Percentiles rank a stretch among this genome's conserved stretches.
Conservation (phyloP, 2,888 invertebrate genomes). For the Agrypnus murinus region DNA sequence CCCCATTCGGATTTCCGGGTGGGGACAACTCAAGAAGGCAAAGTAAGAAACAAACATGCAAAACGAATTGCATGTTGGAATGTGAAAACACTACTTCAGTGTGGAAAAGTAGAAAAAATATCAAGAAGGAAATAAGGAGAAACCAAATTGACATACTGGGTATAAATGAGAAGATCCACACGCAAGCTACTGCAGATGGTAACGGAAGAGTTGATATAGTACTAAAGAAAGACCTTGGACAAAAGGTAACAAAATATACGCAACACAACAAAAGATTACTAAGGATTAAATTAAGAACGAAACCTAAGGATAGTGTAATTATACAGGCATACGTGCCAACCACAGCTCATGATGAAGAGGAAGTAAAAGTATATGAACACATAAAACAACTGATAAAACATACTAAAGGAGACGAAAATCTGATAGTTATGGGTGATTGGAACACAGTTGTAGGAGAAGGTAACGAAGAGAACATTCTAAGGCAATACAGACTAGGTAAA, state of each 20-base stretch:
- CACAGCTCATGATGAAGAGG: not conserved
- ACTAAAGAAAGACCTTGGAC: not conserved
- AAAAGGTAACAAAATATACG: not conserved
- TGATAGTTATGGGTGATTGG: constrained; percentile 14
- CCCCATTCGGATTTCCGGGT: constrained; percentile 1
- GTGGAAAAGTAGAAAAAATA: constrained; percentile 3
- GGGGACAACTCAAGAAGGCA: constrained; percentile 1
- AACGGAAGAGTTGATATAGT: constrained; percentile 1
- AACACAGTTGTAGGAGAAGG: constrained; percentile 3
- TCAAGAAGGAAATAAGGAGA: constrained; percentile 7
- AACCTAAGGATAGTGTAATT: constrained; percentile 1
- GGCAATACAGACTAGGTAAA: too few relatives aligned
- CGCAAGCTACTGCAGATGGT: not conserved
- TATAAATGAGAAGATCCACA: not conserved
- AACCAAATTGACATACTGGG: not conserved
- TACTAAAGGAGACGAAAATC: constrained; percentile 6
- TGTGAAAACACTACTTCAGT: constrained; percentile 2
- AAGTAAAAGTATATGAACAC: not conserved
- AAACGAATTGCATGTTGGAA: constrained; percentile 13
- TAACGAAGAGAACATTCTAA: not conserved
- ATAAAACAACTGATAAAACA: constrained; percentile 6
- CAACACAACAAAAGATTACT: constrained; percentile 12
- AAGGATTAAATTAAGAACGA: not conserved
- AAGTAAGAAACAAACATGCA: not conserved
- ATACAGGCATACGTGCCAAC: constrained; percentile 11